Base-by-base conservation (phyloP, 1,140 invertebrate genomes). In the Drosophila tropicalis region DNA sequence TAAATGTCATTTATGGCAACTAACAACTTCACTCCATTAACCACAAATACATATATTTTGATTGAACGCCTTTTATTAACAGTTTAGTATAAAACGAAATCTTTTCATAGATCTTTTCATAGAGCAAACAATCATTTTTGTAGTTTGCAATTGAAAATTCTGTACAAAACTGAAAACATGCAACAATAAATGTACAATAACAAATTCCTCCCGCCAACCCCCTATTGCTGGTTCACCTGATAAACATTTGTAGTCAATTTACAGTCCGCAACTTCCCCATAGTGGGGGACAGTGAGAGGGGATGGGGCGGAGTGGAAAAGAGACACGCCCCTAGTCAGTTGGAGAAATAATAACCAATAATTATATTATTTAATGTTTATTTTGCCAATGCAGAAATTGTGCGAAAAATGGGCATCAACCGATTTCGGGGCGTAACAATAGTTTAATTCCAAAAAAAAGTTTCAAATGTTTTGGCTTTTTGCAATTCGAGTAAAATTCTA, bases 301-400 rank as follows among this genome's bases (percentile, higher is more conserved):
- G 1, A 29, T 29, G 41, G 6, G 44, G 12, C 10, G 3, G 17
- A 22, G 44, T 51, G 44, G 44, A 4, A 22, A 7, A 12, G 44
- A 12, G 44, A 22, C 44, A 51, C 44, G 9, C 44, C 44, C 44
- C 10, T 25, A 22, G 19, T 36, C 19, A 40, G 36, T 25, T 34
- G 40, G 12, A 22, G 39, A 62, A 41, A 40, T 62, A 62, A 62
- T 62, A 62, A 62, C 40, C 36, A 29, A 41, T 62, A 62, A 41
- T 41, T 62, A 40, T 62, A 44, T 62, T 62, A 62, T 62, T 40
- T 29, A 62, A 62, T 62, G 36, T 62, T 62, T 25, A 62, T 44
- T 62, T 44, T 22, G 32, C 60, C 60, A 62, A 39, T 62, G 39
- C 39, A 41, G 39, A 19, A n/a, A 62, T 36, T 22, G 13, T 22